Conservation (phyloP, 1,140 invertebrate genomes). For the Tetramorium simillimum region DNA sequence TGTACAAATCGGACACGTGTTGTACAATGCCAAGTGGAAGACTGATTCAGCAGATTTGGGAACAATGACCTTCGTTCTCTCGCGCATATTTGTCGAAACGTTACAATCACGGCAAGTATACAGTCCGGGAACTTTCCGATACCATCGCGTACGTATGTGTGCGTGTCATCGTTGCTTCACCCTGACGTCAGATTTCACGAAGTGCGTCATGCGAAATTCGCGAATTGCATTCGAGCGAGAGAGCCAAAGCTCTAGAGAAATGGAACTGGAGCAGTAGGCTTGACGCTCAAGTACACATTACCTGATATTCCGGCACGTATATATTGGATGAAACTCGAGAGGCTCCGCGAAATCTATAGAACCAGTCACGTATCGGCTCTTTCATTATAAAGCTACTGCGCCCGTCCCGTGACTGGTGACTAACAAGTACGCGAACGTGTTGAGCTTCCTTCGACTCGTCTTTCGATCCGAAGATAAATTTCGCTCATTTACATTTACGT, state of each 20-base stretch:
- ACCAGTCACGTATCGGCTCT: conserved; percentile 75
- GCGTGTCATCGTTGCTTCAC: not conserved
- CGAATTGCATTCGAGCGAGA: not conserved
- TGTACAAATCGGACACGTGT: too few species aligned
- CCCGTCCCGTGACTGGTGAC: conserved; percentile 19
- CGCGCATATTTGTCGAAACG: too few species aligned
- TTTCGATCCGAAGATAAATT: conserved; percentile 24
- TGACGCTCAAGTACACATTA: conserved; percentile 57
- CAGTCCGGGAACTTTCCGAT: too few species aligned
- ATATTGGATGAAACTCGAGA: conserved; percentile 56
- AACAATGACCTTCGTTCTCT: too few species aligned
- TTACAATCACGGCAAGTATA: too few species aligned
- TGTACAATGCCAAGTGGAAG: too few species aligned
- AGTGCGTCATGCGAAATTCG: not conserved
- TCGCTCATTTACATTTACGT: conserved; percentile 5
- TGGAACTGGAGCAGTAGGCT: conserved; percentile 20
- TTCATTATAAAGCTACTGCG: conserved; percentile 65
- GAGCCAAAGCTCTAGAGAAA: not conserved
- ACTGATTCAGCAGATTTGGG: too few species aligned
- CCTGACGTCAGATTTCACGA: not conserved
- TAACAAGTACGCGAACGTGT: conserved; percentile 47
- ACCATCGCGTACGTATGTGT: not conserved
- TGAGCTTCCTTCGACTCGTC: conserved; percentile 33
- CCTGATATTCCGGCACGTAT: conserved; percentile 53
- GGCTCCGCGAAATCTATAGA: conserved; percentile 69